Percentiles rank a stretch among this genome's conserved stretches.
Conservation (phyloP, 2,888 invertebrate genomes). For the Exephanes ischioxanthus region DNA sequence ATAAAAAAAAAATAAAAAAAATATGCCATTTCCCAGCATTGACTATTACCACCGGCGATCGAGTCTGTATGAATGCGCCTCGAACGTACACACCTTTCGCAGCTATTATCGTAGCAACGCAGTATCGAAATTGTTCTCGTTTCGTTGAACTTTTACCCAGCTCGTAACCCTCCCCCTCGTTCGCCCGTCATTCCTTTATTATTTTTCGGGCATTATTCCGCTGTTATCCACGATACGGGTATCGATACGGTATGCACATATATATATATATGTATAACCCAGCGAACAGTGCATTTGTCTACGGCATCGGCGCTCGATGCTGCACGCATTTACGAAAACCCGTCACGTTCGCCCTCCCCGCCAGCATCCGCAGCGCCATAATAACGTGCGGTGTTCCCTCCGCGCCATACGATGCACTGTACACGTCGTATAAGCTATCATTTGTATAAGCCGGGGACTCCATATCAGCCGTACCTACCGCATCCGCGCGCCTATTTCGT, state of each 20-base stretch:
- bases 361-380: slow-evolving; percentile 36
- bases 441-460: slow-evolving; percentile 20
- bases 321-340: slow-evolving; percentile 38
- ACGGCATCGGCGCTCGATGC: slow-evolving; percentile 24
- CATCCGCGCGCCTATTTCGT: slow-evolving; percentile 21
- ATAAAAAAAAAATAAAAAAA: neutral
- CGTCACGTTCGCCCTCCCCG: neutral
- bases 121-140: slow-evolving; percentile 52
- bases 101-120: slow-evolving; percentile 28
- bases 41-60: slow-evolving; percentile 11
- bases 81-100: neutral
- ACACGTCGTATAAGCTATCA: slow-evolving; percentile 28
- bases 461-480: slow-evolving; percentile 5
- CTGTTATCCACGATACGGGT: slow-evolving; percentile 32
- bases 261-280: slow-evolving; percentile 6
- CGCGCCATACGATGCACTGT: slow-evolving; percentile 17
- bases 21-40: neutral
- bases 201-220: slow-evolving; percentile 61
- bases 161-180: neutral
- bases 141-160: slow-evolving; percentile 41
- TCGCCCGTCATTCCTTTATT: slow-evolving; percentile 22
- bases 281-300: slow-evolving; percentile 37
- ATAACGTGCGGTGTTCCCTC: slow-evolving; percentile 30
- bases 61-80: slow-evolving; percentile 23
- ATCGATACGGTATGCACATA: neutral